Conservation (phyloP, 1,140 invertebrate genomes). For the Drosophila nannoptera region DNA sequence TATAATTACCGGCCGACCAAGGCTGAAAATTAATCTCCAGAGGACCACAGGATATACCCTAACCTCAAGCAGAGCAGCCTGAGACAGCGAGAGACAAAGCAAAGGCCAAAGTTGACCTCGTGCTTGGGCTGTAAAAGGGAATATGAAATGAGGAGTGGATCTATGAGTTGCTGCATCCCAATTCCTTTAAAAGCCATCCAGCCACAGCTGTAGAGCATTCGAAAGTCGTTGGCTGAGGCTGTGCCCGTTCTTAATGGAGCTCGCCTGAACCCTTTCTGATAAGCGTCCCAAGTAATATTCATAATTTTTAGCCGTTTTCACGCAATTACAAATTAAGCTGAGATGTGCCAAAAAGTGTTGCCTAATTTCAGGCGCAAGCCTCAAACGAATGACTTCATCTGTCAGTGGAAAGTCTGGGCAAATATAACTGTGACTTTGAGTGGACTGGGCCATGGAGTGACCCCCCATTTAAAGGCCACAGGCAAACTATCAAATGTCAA, state of each 20-base stretch:
- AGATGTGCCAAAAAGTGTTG: constrained; percentile 11
- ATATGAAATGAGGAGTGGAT: not conserved
- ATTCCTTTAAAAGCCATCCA: not conserved
- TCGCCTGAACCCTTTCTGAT: constrained; percentile 24
- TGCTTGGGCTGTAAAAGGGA: too few relatives aligned
- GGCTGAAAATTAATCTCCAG: constrained; percentile 29
- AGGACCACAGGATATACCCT: constrained; percentile 18
- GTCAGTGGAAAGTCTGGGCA: constrained; percentile 10
- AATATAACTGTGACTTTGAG: not conserved
- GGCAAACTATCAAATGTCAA: constrained; percentile 27
- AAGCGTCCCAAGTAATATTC: constrained; percentile 17
- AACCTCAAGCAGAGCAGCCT: not conserved
- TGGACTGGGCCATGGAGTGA: too few relatives aligned
- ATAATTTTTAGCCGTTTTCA: constrained; percentile 27
- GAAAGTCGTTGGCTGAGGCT: not conserved
- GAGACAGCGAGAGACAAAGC: not conserved
- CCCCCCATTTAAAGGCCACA: too few relatives aligned
- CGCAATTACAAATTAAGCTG: constrained; percentile 15
- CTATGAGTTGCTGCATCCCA: too few relatives aligned
- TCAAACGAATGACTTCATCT: constrained; percentile 25
- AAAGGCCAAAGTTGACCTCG: not conserved
- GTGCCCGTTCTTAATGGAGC: not conserved
- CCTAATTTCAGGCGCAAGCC: constrained; percentile 14
- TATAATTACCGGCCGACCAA: constrained; percentile 57
- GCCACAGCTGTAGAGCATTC: not conserved